Conservation (phyloP, 1,140 invertebrate genomes). For the Belonocnema kinseyi region DNA sequence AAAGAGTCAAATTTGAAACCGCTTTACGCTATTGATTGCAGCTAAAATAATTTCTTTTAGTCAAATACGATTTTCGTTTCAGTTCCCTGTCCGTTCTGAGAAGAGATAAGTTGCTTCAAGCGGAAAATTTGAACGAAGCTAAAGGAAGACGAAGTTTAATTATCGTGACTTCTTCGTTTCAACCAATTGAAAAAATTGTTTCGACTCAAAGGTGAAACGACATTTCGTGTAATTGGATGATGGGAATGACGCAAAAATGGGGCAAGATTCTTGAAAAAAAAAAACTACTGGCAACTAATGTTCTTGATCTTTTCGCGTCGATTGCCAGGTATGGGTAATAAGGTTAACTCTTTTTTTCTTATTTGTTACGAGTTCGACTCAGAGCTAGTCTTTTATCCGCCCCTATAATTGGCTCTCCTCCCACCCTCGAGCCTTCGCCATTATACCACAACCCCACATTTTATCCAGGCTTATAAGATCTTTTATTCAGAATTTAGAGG, state of each 20-base stretch:
- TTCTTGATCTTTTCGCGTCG: not conserved
- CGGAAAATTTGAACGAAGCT: not conserved
- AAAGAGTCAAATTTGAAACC: not conserved
- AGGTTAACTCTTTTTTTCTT: slow-evolving; percentile 4
- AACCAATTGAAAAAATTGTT: not conserved
- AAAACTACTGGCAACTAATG: slow-evolving; percentile 20
- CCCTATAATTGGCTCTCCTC: slow-evolving; percentile 22
- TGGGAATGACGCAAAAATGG: slow-evolving; percentile 9
- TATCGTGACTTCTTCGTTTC: not conserved
- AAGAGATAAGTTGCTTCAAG: not conserved
- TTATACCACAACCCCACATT: not conserved
- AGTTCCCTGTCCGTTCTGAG: not conserved
- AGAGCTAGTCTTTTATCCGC: not conserved
- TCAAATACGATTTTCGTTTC: too few species aligned
- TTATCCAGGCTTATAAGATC: not conserved
- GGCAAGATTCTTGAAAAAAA: not conserved
- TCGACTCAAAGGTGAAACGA: not conserved
- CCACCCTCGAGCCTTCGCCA: not conserved
- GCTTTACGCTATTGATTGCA: too few species aligned
- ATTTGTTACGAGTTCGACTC: not conserved
- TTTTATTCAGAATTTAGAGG: not conserved
- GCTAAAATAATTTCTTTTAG: too few species aligned
- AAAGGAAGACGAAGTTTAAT: not conserved
- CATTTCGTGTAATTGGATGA: not conserved
- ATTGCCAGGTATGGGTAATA: slow-evolving; percentile 33